Evolutionary conservation across 2,888 invertebrate species (phyloP), one percentile per base, ranked within the genome.

Genomic region (Fragum whitleyi): DNA sequence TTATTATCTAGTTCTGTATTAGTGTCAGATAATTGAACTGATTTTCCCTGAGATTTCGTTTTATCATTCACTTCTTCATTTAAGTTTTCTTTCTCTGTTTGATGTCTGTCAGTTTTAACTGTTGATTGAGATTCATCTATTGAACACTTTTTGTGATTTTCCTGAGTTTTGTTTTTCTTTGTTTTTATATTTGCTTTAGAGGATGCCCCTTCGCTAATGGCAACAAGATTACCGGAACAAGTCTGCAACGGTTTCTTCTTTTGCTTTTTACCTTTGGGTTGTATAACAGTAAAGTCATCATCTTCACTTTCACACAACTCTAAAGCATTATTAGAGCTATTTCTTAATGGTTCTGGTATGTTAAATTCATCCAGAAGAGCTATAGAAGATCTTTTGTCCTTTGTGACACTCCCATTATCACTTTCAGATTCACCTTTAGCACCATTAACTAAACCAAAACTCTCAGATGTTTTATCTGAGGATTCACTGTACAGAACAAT

Each of bases 301-400:
- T 57, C 59, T 2, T 16, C 23, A 57, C 3, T 9, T 7, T 47
- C 47, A 47, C 47, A 19, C 16, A 47, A 14, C 14, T 47, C 47
- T 9, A 47, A n/a, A 47, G 47, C 47, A 47, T n/a, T 47, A n/a
- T 47, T 47, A 9, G 47, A 47, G 14, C n/a, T 47, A 47, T 47
- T 16, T 19, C 3, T 47, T 16, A 47, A 14, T 47, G 47, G 47
- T 47, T 47, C 61, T 42, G 65, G 65, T 9, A 42, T 65, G 32
- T 42, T 11, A 42, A 65, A 42, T 23, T 65, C 65, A 65, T 65
- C 65, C n/a, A 65, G 39, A n/a, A 23, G 42, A 42, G 42, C 39
- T 9, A 42, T 23, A 6, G 65, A 36, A 42, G 65, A 65, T 21
- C 26, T 21, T 23, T 14, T 21, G 7, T 16, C 57, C 19, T 28